Evolutionary conservation across 2,113 vertebrate genomes (phyloP), one percentile per base, ranked within the genome.

Genomic region (Trogon surrucura): DNA sequence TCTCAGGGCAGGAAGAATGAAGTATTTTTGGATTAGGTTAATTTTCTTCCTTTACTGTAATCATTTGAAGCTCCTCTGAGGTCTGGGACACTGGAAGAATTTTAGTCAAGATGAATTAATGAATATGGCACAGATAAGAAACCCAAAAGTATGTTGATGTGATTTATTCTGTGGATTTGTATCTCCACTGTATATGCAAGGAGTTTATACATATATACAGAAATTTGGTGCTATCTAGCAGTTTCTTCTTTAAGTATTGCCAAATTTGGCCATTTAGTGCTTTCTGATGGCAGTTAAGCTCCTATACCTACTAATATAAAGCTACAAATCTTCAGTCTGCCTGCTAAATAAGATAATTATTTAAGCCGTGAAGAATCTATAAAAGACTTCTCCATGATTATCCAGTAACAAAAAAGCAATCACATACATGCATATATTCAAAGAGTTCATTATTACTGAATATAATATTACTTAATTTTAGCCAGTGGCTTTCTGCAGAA

Each of bases 41-140:
- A 71, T 91, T 92, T 72, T 79, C 51, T 89, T 87, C 80, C 54
- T 82, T 61, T 73, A 44, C 5, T 88, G 64, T 92, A 83, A 94
- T 89, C 79, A 94, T 44, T 88, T 73, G 9, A 96, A 89, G 64
- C 25, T 73, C 58, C 51, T 91, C 30, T 51, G 67, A 66, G 51
- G 36, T 67, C 65, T 85, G 64, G 38, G 51, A 81, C 45, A 67
- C 29, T n/a, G 58, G 8, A 64, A 73, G 12, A 81, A 17, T 65
- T 92, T 91, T 50, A 85, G 54, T 77, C n/a, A 47, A 67, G 36
- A 82, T 10, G 2, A 82, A 58, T 47, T 77, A 89, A 58, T 41
- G 30, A 71, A 80, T 73, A 77, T 3, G 38, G 34, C 10, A 73
- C 25, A 58, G 41, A 82, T 50, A 72, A 89, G n/a, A 78, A 61